Base-by-base conservation (phyloP, 2,113 vertebrate species). In the Suricata suricatta region DNA sequence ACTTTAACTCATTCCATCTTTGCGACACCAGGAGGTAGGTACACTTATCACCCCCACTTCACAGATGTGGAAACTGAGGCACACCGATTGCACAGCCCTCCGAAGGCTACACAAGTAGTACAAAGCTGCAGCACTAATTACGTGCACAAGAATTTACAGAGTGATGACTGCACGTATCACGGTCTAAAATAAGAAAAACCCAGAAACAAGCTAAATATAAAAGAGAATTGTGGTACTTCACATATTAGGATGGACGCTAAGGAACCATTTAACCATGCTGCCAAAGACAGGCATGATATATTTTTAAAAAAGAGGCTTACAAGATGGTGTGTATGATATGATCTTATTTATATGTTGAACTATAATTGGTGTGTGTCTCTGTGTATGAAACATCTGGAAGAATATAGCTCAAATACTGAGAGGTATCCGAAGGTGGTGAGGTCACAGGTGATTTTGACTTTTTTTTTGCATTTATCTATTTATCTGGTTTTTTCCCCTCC, bases 261-360 rank as follows among this genome's bases (percentile, higher is more conserved):
- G 80, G 38, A 92, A 71, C 19, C n/a, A 88, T 35, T 91, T 91
- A 81, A 79, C 57, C 35, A 33, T 52, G 23, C 25, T 91, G 57
- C 66, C 84, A 80, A 88, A 87, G 77, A 76, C 2, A 91, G 54
- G 60, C 16, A 71, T 68, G n/a, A 21, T 77, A 41, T 64, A 88
- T 68, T 93, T 87, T 88, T 29, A 64, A 60, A 7, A 88, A 83
- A 86, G 83, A 77, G 27, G 13, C 11, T 57, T 79, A 88, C 29
- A 83, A 76, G 94, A 50, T 63, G 72, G 29, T 95, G 38, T 86
- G 31, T 33, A 79, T 52, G 66, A 57, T 90, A 33, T 85, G 52
- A 83, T 33, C 80, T 29, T 72, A 60, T 92, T 94, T 96, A 91
- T 88, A 93, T 66, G 91, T 95, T 71, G 52, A 96, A 81, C 41